Conservation (phyloP, 2,888 invertebrate species). For the Callosobruchus maculatus region DNA sequence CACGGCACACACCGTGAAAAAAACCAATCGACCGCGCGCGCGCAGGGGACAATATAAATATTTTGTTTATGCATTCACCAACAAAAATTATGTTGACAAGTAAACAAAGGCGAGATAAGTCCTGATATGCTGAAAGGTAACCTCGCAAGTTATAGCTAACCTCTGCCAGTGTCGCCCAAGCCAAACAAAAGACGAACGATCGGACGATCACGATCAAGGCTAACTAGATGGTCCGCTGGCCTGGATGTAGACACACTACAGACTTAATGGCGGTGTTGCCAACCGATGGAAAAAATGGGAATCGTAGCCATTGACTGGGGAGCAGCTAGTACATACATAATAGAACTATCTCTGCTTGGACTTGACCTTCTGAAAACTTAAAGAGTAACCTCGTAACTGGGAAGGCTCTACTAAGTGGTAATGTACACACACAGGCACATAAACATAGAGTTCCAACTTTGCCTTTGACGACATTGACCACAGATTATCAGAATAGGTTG, state of each 20-base stretch:
- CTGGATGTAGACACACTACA: slow-evolving; percentile 46
- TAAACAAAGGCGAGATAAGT: slow-evolving; percentile 53
- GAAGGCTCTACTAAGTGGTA: too few relatives aligned
- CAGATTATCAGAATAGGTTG: too few relatives aligned
- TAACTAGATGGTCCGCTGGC: slow-evolving; percentile 36
- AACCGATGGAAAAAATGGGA: not conserved
- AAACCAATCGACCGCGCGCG: slow-evolving; percentile 39
- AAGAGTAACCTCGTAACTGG: too few relatives aligned
- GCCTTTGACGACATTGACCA: too few relatives aligned
- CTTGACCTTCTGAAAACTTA: too few relatives aligned
- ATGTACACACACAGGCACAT: too few relatives aligned
- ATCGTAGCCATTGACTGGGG: not conserved
- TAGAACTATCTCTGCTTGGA: too few relatives aligned
- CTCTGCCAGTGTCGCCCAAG: slow-evolving; percentile 42
- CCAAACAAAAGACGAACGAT: slow-evolving; percentile 13
- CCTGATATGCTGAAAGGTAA: slow-evolving; percentile 49
- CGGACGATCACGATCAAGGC: slow-evolving; percentile 1
- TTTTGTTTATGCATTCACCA: slow-evolving; percentile 52
- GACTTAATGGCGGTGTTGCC: slow-evolving; percentile 35
- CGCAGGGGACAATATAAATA: slow-evolving; percentile 51
- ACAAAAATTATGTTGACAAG: slow-evolving; percentile 53
- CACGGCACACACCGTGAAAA: slow-evolving; percentile 38
- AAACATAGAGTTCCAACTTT: too few relatives aligned
- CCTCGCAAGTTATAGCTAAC: slow-evolving; percentile 51
- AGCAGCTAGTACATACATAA: too few relatives aligned